Evolutionary conservation across 1,140 invertebrate species (phyloP).

Genomic region (Steinernema khuongi): DNA sequence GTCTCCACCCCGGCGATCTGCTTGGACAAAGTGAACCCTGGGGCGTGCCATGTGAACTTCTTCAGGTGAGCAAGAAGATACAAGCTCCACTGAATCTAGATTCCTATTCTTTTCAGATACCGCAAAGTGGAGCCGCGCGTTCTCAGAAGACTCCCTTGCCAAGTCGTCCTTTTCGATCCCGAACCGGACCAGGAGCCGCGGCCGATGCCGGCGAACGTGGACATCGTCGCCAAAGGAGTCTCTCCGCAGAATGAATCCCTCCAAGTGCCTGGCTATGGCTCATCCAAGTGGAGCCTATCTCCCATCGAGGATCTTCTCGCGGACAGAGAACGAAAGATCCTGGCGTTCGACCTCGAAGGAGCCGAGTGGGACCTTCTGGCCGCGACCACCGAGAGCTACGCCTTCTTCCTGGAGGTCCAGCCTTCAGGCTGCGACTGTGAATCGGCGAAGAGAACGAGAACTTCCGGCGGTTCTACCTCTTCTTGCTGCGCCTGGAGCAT

Average conservation of each 20-base stretch:
- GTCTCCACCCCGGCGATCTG: neutral
- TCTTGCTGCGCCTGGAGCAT: neutral
- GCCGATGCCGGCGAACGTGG: neutral
- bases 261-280: neutral
- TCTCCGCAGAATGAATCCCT: neutral
- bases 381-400: neutral
- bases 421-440: neutral
- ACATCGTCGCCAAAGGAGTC: neutral
- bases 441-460: slow-evolving; percentile 20
- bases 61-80: slow-evolving; percentile 5
- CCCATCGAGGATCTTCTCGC: neutral
- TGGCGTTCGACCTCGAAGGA: neutral
- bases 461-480: neutral
- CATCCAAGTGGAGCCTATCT: neutral
- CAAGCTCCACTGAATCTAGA: neutral
- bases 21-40: neutral
- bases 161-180: neutral
- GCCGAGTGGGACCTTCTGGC: neutral
- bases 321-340: neutral
- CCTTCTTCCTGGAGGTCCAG: neutral
- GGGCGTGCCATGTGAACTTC: neutral
- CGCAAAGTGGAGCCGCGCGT: neutral
- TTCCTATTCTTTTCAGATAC: neutral
- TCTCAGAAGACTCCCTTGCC: neutral
- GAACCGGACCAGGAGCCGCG: neutral